Conservation (phyloP, 2,888 invertebrate genomes). For the Omphaloscelis lunosa region DNA sequence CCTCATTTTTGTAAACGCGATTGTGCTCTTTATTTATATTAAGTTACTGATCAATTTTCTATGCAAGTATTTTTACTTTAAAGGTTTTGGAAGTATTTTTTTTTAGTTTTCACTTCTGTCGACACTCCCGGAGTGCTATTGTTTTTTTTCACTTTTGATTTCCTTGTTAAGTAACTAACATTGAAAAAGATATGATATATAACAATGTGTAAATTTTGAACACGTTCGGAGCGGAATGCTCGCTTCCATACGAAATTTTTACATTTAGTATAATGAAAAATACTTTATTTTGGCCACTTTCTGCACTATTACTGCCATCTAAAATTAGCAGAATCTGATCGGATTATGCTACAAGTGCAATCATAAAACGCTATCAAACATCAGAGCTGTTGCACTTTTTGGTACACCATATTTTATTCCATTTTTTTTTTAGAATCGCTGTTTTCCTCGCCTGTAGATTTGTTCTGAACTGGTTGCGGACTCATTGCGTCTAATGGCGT, state of each 20-base stretch:
- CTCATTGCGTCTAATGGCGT: slow-evolving; percentile 56
- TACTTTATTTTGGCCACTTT: not conserved
- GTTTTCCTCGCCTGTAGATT: slow-evolving; percentile 15
- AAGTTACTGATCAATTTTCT: no score
- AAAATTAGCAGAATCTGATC: not conserved
- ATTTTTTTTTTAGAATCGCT: not conserved
- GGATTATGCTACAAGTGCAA: not conserved
- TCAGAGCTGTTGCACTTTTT: no score
- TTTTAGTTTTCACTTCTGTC: no score
- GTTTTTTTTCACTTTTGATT: not conserved
- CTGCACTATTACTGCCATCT: not conserved
- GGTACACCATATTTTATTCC: not conserved
- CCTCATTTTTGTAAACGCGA: no score
- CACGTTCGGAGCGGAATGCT: not conserved
- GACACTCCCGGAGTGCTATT: no score
- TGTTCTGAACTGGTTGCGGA: slow-evolving; percentile 26
- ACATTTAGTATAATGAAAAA: not conserved
- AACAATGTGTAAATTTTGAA: not conserved
- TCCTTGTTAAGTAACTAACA: not conserved
- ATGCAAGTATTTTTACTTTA: no score
- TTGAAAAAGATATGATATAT: not conserved
- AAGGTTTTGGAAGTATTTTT: no score
- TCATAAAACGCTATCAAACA: not conserved
- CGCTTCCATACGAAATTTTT: not conserved
- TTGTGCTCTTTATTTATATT: no score